Base-by-base conservation (phyloP, 2,888 invertebrate genomes). In the Tridacna crocea region DNA sequence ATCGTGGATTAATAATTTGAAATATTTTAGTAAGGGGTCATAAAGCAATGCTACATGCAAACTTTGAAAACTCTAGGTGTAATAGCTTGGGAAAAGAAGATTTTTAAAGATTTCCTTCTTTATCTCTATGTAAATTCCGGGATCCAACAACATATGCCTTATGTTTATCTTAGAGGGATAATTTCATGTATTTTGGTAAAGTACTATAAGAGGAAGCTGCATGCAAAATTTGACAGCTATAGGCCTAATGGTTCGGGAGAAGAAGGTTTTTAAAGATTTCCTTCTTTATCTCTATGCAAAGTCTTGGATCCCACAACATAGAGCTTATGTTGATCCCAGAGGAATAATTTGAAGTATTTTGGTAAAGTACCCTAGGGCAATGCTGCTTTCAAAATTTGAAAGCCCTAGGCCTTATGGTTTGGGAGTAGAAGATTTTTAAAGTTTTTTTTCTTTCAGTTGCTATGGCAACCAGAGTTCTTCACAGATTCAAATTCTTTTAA, bases 91-190 rank as follows among this genome's bases (percentile, higher is more conserved):
- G 36, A 36, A 36, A 60, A 60, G 60, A 60, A 60, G 60, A 60
- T 60, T 60, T 24, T 60, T 60, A n/a, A 60, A 60, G 60, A n/a
- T 60, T 60, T 60, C 60, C 60, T n/a, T 60, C 60, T 19, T 60
- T 19, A 60, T 60, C 24, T 60, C 24, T 24, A 60, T 60, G 60
- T 24, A 60, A 60, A 19, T 22, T 60, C 60, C 60, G 24, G 60
- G 11, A n/a, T 22, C 60, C 60, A 22, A 60, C 60, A 60, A 60
- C n/a, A 24, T 15, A 19, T n/a, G 60, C 60, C 60, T 60, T 60
- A 60, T 24, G 24, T 22, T 60, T 11, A 60, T 60, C 24, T 24
- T 11, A 60, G 60, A 24, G 24, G 8, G 10, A n/a, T 19, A 60
- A 60, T 60, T 60, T 60, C 22, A 60, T 22, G 60, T 60, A 60